Percentiles rank a stretch among this genome's conserved stretches.
Conservation (phyloP, 2,888 invertebrate species). For the Alloplasta piceator region DNA sequence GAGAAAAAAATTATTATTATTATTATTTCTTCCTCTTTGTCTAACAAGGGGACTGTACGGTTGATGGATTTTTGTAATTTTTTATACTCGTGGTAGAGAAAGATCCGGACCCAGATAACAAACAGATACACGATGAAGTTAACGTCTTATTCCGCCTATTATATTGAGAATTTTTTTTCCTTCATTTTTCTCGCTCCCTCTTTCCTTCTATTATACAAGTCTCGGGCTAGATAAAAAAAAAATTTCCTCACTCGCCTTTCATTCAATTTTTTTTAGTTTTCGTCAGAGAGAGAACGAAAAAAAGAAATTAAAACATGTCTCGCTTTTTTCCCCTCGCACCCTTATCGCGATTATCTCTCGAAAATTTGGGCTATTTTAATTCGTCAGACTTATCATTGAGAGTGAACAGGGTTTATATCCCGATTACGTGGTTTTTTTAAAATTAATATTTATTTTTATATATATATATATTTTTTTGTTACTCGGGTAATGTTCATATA, state of each 20-base stretch:
- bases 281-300: neutral
- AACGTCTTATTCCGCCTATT: constrained; percentile 71
- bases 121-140: too few relatives aligned
- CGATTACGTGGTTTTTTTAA: constrained; percentile 54
- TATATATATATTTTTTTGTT: constrained; percentile 53
- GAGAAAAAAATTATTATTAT: constrained; percentile 40
- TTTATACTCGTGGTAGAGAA: too few relatives aligned
- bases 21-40: constrained; percentile 19
- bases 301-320: constrained; percentile 7
- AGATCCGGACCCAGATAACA: too few relatives aligned
- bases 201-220: constrained; percentile 32
- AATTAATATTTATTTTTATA: constrained; percentile 19
- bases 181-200: constrained; percentile 62
- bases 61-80: too few relatives aligned
- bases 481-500: constrained; percentile 62
- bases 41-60: too few relatives aligned
- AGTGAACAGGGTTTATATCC: constrained; percentile 72
- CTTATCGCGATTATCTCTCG: constrained; percentile 2
- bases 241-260: constrained; percentile 17
- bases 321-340: too few relatives aligned
- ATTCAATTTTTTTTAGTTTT: neutral
- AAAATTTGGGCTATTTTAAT: constrained; percentile 33
- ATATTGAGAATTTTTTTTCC: constrained; percentile 64
- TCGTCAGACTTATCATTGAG: constrained; percentile 64
- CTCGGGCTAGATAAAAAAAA: constrained; percentile 41